phyloP scores from a whole-genome alignment of 2,113 vertebrate genomes.

The Ptilorrhoa leucosticta region DNA sequence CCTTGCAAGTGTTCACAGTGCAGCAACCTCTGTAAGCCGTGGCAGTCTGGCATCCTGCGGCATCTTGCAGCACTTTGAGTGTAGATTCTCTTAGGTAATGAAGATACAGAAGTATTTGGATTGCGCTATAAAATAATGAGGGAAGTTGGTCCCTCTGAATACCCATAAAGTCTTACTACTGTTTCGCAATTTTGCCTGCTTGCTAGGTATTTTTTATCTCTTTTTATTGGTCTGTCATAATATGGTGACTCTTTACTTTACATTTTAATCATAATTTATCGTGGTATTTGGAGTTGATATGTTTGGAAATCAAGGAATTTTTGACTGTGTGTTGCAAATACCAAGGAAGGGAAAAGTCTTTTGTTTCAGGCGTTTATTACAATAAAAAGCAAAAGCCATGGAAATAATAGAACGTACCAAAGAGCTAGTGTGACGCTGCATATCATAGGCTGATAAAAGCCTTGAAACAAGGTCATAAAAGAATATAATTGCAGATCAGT shows the following conservation, averaged over 20 bases:
- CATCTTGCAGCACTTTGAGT: not conserved
- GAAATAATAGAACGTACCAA: not conserved
- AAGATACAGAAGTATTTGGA: not conserved
- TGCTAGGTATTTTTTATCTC: not conserved
- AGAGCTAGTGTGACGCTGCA: not conserved
- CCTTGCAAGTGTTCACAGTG: not conserved
- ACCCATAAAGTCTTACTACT: not conserved
- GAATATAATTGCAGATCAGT: not conserved
- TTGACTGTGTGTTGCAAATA: not conserved
- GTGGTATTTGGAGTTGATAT: not conserved
- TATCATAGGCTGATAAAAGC: not conserved
- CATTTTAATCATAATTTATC: not conserved
- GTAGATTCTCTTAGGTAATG: not conserved
- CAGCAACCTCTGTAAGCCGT: not conserved
- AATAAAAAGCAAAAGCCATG: not conserved
- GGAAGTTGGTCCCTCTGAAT: not conserved
- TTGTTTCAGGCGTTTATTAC: not conserved
- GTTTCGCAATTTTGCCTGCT: not conserved
- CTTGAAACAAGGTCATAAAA: not conserved
- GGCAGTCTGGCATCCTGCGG: not conserved
- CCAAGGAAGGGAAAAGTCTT: not conserved
- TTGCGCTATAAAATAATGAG: not conserved
- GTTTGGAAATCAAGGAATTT: not conserved
- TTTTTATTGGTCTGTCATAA: not conserved
- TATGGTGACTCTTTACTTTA: not conserved